These are phyloP conservation scores for Pammene aurita DNA, from an alignment of 2,888 invertebrate genomes.

Conservation along the genomic window DNA sequence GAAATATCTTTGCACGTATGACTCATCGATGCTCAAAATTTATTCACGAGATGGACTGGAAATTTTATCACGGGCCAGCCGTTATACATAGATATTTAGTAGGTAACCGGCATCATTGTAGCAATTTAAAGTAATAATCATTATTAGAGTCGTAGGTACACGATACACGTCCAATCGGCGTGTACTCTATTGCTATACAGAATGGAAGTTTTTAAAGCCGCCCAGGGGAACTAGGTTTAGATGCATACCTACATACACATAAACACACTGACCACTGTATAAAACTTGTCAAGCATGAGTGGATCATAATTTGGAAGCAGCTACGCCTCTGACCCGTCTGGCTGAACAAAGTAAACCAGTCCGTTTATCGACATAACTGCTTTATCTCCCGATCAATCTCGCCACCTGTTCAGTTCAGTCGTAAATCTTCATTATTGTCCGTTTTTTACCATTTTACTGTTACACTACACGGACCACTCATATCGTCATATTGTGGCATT, in stretches of 20 bases:
- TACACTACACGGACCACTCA: constrained; percentile 59
- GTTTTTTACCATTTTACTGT: constrained; percentile 72
- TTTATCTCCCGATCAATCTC: constrained; percentile 66
- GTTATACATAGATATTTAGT: constrained; percentile 10
- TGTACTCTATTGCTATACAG: too few species aligned
- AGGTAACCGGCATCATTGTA: constrained; percentile 3
- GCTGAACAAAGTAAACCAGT: constrained; percentile 56
- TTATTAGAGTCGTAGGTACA: background rate
- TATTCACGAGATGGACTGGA: constrained; percentile 37
- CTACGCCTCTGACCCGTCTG: constrained; percentile 29
- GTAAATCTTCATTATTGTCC: constrained; percentile 75
- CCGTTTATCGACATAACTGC: constrained; percentile 58
- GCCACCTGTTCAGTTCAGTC: constrained; percentile 67
- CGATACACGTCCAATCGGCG: too few species aligned
- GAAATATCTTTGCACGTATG: constrained; percentile 35
- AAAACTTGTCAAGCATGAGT: constrained; percentile 23
- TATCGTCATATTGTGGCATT: constrained; percentile 37
- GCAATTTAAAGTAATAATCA: constrained; percentile 4
- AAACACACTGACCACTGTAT: constrained; percentile 1
- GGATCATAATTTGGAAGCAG: constrained; percentile 20
- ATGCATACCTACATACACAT: background rate
- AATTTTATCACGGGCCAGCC: constrained; percentile 35
- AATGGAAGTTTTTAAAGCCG: too few species aligned
- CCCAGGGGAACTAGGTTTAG: too few species aligned
- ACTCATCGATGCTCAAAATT: constrained; percentile 36